Base-by-base conservation (phyloP, 2,113 vertebrate genomes). In the Sinocyclocheilus rhinocerous region DNA sequence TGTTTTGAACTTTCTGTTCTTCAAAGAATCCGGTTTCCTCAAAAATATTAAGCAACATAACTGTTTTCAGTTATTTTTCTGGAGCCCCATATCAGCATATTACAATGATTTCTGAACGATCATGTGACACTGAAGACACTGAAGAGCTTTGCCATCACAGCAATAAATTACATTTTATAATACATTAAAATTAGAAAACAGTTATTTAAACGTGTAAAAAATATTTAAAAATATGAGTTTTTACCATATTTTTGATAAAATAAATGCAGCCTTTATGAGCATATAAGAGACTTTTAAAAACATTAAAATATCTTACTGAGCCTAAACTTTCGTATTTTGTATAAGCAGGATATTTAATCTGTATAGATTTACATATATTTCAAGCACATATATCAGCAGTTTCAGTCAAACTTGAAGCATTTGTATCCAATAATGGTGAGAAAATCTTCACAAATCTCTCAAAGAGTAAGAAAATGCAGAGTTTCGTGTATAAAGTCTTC, bases 401-500 rank as follows among this genome's bases (percentile, higher is more conserved):
- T 61, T 79, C 4, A 61, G 20, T 42, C 36, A 61, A 79, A 61
- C 22, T n/a, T 2, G 4, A 11, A 13, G 26, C 52, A 39, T 59
- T 39, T 29, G 39, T 59, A 79, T 39, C 9, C 36, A 55, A 59
- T 48, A 9, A 50, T 1, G 10, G 72, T n/a, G 42, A 76, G 24
- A 24, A 52, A 20, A 50, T 33, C 12, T 2, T 26, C 11, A 9
- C 45, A 52, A 52, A 52, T 76, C 45, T 22, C 48, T 52, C 24
- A 77, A 55, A 55, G 48, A 29, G 24, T 36, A 57, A 36, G 9
- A 78, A 57, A 36, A 78, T 76, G 11, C 1, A 18, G 6, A 6
- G 26, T 22, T 55, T 77, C 15, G 16, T 59, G 36, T 79, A 36
- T 78, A 77, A 77, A 78, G 65, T 48, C 24, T 84, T 48, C 57